Base-by-base conservation (phyloP, 2,888 invertebrate species). In the Polylopha cassiicola region DNA sequence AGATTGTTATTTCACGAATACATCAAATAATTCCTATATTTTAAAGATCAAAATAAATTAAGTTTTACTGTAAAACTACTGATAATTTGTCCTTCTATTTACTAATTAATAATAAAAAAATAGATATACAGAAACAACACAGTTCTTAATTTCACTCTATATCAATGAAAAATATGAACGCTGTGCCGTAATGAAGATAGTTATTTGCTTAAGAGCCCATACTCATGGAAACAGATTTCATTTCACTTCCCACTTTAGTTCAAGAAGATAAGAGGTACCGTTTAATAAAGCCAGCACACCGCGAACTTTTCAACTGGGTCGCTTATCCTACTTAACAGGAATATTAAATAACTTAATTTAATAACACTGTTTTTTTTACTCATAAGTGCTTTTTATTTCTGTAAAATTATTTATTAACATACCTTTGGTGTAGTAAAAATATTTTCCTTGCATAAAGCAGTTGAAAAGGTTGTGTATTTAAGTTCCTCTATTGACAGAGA, bases 281-380 rank as follows among this genome's bases (percentile, higher is more conserved):
- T 60, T 66, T 67, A 66, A 65, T 65, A 67, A 65, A 66, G 59
- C 60, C 50, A 48, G 47, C 45, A 48, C 53, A 51, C 45, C 53
- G 50, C 48, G 58, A 71, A 71, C 58, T 70, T 74, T 65, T 48
- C 48, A 62, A 70, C 61, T 66, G 55, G 61, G 58, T 56, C 58
- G 48, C 44, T 43, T 50, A 51, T 55, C 58, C 28, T 49, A 42
- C 55, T 47, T 39, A 23, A 16, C 36, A 38, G 31, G 61, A 66
- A 70, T 65, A 55, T 47, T 61, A 61, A 72, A 55, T 53, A 51
- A 48, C 26, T 23, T 41, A 30, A 51, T 47, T 47, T 41, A 24
- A 37, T 36, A 43, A 27, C 10, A 28, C 42, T 37, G 43, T 38
- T 43, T 43, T 33, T 37, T 20, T 33, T 15, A 28, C 38, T 16